phyloP scores from a whole-genome alignment of 2,113 vertebrate species.

The Herpailurus yagouaroundi region DNA sequence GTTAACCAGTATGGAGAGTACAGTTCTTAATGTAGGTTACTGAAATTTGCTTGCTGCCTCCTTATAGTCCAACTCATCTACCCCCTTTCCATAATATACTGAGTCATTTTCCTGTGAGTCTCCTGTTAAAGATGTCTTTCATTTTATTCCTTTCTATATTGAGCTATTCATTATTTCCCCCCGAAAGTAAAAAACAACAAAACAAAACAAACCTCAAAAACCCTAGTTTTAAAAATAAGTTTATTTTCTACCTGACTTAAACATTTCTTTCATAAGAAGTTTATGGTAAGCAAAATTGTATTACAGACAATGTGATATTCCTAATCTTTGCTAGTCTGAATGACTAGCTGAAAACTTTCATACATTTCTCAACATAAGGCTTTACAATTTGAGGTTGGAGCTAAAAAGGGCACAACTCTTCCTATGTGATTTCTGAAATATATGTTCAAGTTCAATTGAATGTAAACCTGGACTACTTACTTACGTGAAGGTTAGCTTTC shows the following conservation, averaged over 20 bases:
- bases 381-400: neutral
- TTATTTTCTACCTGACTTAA: slow-evolving; percentile 10
- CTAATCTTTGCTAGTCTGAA: slow-evolving; percentile 14
- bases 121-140: neutral
- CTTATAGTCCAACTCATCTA: neutral
- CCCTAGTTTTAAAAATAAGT: neutral
- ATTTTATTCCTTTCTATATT: neutral
- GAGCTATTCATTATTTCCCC: neutral
- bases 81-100: neutral
- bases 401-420: neutral
- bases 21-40: neutral
- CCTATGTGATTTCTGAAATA: neutral
- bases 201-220: neutral
- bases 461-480: neutral
- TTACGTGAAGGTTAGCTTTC: neutral
- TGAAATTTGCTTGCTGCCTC: neutral
- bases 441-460: neutral
- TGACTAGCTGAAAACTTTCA: neutral
- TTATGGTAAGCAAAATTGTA: neutral
- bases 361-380: slow-evolving; percentile 14
- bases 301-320: neutral
- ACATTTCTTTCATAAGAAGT: neutral
- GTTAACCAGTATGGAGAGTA: neutral
- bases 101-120: neutral
- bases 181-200: neutral